These are phyloP conservation scores for Drosophila macrospina DNA, from an alignment of 2,888 invertebrate genomes.

Conservation along the genomic window DNA sequence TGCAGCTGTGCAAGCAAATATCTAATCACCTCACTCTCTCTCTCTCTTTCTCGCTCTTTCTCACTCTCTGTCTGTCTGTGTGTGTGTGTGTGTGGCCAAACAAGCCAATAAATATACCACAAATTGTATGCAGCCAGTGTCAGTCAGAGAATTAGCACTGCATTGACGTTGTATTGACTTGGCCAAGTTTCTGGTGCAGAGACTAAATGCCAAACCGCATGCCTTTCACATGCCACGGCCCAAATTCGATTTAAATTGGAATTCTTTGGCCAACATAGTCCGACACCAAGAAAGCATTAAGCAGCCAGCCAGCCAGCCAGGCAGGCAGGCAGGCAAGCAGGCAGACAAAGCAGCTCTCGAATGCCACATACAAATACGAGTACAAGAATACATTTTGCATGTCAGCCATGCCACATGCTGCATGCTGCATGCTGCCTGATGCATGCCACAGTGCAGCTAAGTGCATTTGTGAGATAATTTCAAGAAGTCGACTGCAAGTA, in stretches of 20 bases:
- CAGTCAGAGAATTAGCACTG: conserved; percentile 59
- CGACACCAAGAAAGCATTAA: conserved; percentile 38
- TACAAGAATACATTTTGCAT: conserved; percentile 24
- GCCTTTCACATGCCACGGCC: conserved; percentile 66
- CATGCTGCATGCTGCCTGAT: conserved; percentile 26
- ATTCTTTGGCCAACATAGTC: conserved; percentile 58
- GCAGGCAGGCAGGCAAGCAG: conserved; percentile 10
- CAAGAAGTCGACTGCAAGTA: conserved; percentile 1
- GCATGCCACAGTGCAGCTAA: conserved; percentile 12
- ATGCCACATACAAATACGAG: conserved; percentile 15
- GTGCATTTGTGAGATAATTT: conserved; percentile 22
- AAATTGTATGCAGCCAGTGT: conserved; percentile 77
- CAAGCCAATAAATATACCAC: conserved; percentile 81
- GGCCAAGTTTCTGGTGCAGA: conserved; percentile 49
- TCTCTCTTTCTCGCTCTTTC: conserved; percentile 8
- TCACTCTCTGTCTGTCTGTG: conserved; percentile 16
- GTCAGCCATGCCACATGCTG: conserved; percentile 24
- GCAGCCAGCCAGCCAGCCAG: too few species aligned
- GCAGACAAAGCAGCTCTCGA: conserved; percentile 30
- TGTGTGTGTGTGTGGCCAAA: conserved; percentile 56
- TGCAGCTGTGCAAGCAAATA: conserved; percentile 36
- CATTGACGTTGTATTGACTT: conserved; percentile 69
- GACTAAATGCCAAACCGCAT: conserved; percentile 69
- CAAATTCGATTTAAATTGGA: conserved; percentile 80
- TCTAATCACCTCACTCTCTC: not conserved